phyloP scores from a whole-genome alignment of 2,113 vertebrate genomes.

The Vulpes ferrilata region DNA sequence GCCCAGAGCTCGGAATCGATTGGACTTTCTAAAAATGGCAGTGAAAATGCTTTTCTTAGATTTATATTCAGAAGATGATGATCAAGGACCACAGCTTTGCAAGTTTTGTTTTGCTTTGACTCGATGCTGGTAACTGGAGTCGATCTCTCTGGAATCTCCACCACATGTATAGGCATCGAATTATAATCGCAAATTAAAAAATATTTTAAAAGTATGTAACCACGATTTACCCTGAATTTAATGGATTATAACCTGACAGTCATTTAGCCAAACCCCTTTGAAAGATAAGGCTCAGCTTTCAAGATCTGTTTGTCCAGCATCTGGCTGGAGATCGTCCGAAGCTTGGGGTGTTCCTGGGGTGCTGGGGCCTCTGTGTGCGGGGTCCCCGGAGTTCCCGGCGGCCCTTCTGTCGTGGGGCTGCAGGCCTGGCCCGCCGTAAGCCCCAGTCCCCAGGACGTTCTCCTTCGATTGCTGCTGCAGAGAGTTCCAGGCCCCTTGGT shows the following conservation, averaged over 20 bases:
- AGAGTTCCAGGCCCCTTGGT: not conserved
- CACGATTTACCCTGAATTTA: not conserved
- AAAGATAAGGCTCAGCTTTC: constrained; percentile 24
- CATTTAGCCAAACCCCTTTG: not conserved
- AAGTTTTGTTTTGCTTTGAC: constrained; percentile 18
- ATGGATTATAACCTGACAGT: not conserved
- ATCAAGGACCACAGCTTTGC: not conserved
- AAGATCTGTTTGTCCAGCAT: not conserved
- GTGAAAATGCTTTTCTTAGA: constrained; percentile 29
- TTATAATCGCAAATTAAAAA: not conserved
- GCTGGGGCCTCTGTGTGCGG: not conserved
- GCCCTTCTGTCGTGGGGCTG: not conserved
- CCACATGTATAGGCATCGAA: not conserved
- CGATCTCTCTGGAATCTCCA: not conserved
- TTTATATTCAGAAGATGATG: constrained; percentile 3
- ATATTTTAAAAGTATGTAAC: not conserved
- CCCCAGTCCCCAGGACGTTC: too few species aligned
- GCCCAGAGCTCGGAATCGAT: not conserved
- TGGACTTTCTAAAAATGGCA: not conserved
- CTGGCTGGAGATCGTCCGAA: not conserved
- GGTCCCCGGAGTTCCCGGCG: not conserved
- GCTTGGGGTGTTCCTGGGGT: not conserved
- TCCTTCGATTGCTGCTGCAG: not conserved
- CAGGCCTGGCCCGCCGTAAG: not conserved
- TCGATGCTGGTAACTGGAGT: not conserved